Evolutionary conservation across 2,888 invertebrate species (phyloP).

Genomic region (Caenorhabditis drosophilae): DNA sequence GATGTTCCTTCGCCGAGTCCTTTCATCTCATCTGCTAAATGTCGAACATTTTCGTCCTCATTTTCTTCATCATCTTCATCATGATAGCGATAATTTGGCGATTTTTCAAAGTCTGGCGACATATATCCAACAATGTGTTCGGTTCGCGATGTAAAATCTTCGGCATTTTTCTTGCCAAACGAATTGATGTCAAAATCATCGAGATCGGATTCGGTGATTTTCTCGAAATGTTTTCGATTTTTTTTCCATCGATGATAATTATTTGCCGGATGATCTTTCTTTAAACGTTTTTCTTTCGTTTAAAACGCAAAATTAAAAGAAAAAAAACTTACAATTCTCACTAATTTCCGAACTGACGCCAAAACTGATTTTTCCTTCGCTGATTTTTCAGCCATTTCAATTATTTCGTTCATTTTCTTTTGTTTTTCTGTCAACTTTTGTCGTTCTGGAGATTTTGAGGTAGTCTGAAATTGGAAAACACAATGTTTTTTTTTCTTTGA

Average conservation of each 20-base stretch:
- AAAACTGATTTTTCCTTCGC: not conserved
- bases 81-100: too few relatives aligned
- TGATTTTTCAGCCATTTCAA: not conserved
- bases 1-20: constrained; percentile 34
- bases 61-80: constrained; percentile 14
- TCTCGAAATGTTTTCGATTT: not conserved
- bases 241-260: constrained; percentile 5
- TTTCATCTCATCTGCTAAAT: constrained; percentile 7
- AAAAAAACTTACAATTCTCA: constrained; percentile 2
- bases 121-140: constrained; percentile 7
- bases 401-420: too few relatives aligned
- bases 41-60: not conserved
- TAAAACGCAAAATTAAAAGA: too few relatives aligned
- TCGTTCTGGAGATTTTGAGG: too few relatives aligned
- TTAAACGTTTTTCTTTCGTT: too few relatives aligned
- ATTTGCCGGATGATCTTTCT: not conserved
- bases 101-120: not conserved
- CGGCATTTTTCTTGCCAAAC: not conserved
- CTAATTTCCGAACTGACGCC: not conserved
- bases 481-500: not conserved
- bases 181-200: constrained; percentile 1
- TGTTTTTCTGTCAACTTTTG: too few relatives aligned
- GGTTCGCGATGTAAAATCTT: not conserved
- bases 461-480: not conserved
- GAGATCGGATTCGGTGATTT: not conserved